These are phyloP conservation scores for Falco novaeseelandiae DNA, from an alignment of 2,797 vertebrate species.

Conservation along the genomic window DNA sequence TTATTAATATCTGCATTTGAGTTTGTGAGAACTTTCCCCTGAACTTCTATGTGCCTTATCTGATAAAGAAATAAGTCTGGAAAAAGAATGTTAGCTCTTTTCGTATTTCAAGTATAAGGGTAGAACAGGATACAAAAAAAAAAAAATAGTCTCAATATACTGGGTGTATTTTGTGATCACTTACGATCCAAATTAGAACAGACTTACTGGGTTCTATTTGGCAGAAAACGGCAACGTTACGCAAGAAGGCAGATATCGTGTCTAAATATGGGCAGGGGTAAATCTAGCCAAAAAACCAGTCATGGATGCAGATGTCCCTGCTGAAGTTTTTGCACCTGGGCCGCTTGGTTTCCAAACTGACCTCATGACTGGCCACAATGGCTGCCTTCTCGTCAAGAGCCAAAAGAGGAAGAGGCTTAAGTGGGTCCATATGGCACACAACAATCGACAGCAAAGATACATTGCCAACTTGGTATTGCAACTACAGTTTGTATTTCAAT, in stretches of 20 bases:
- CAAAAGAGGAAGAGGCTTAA: slow-evolving; percentile 72
- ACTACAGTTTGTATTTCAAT: slow-evolving; percentile 68
- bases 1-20: not conserved
- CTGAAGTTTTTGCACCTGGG: slow-evolving; percentile 74
- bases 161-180: not conserved
- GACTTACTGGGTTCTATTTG: slow-evolving; percentile 1
- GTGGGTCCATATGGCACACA: slow-evolving; percentile 75
- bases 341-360: slow-evolving; percentile 67
- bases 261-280: slow-evolving; percentile 45
- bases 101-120: not conserved
- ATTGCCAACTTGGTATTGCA: slow-evolving; percentile 65
- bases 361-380: slow-evolving; percentile 67
- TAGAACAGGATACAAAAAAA: not conserved
- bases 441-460: slow-evolving; percentile 64
- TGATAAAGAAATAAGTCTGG: not conserved
- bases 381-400: slow-evolving; percentile 58
- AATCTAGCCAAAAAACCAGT: slow-evolving; percentile 4
- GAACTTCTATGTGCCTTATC: not conserved
- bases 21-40: not conserved
- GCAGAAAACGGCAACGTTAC: slow-evolving; percentile 1
- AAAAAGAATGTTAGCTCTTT: not conserved
- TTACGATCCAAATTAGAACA: slow-evolving; percentile 5
- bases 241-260: slow-evolving; percentile 17
- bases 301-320: slow-evolving; percentile 68
- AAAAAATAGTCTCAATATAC: not conserved